Evolutionary conservation across 92 coral and sea anemone genomes (phyloP).

Genomic region (Metridium senile): DNA sequence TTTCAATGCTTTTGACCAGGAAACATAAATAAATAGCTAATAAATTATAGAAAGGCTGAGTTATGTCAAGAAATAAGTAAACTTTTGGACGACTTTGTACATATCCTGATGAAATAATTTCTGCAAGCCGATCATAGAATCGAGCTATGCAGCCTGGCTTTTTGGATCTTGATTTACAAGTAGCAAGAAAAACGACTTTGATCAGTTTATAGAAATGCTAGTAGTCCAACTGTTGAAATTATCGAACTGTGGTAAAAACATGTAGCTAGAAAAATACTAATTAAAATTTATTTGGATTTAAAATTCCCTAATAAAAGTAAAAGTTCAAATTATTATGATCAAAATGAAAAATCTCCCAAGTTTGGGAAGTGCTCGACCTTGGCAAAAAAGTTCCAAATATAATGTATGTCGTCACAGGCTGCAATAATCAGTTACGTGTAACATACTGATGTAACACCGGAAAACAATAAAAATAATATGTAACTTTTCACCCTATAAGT

Average conservation of each 20-base stretch:
- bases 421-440: too few species aligned
- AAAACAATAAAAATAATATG: too few species aligned
- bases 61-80: not conserved
- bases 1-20: not conserved
- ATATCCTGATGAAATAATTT: too few species aligned
- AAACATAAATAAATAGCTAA: not conserved
- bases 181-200: slow-evolving; percentile 10
- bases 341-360: not conserved
- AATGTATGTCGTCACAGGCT: not conserved
- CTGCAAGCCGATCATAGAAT: not conserved
- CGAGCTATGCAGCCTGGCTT: slow-evolving; percentile 9
- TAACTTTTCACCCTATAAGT: too few species aligned
- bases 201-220: too few species aligned
- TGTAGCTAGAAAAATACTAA: too few species aligned
- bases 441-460: too few species aligned
- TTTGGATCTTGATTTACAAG: not conserved
- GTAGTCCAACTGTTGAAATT: too few species aligned
- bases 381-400: not conserved
- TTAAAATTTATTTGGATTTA: too few species aligned
- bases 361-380: not conserved
- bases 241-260: too few species aligned
- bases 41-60: not conserved
- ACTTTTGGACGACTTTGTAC: not conserved
- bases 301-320: too few species aligned
- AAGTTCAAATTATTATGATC: not conserved